Base-by-base conservation (phyloP, 2,113 vertebrate genomes). In the Syrmaticus mikado region DNA sequence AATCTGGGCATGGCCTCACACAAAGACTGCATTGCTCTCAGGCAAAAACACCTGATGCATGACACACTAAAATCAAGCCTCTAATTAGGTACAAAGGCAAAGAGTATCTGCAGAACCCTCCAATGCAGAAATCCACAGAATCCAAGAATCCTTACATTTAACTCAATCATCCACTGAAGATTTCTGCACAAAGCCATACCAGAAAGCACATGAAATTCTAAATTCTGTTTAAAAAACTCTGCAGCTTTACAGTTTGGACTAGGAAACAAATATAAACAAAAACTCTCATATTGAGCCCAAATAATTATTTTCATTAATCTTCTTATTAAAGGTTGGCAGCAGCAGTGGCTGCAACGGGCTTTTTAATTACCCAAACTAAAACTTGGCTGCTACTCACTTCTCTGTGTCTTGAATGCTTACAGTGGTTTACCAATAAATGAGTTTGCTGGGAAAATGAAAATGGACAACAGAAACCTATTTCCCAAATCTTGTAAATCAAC, bases 21-120 rank as follows among this genome's bases (percentile, higher is more conserved):
- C 4, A 55, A 45, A 36, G 2, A 38, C 4, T 18, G 11, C 1
- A 0, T 32, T 55, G 61, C 17, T 58, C 30, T n/a, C 25, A 10
- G 40, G 40, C 48, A 81, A 80, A 92, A 91, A 53, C 6, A 24
- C 41, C 52, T 73, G 30, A 72, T 30, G 36, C 40, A 30, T 5
- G 6, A 61, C 34, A 73, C 60, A 46, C 41, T 28, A 46, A 70
- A 64, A 30, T 5, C 5, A 1, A 81, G 34, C 64, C 2, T 74
- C 57, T 10, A 62, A 43, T 53, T 60, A 60, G 6, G 38, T 38
- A 50, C 7, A 82, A 76, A 82, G 48, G 19, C 1, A 28, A 70
- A 65, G 27, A 80, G 25, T 16, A 80, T 13, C 34, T 43, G 32
- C 17, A 86, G 25, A 77, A 46, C 8, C 10, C 70, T 75, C 75